A percentile compares a stretch with the other conserved stretches of the same genome.
Conservation (phyloP, 2,888 invertebrate genomes). For the Cylloceria caligata region DNA sequence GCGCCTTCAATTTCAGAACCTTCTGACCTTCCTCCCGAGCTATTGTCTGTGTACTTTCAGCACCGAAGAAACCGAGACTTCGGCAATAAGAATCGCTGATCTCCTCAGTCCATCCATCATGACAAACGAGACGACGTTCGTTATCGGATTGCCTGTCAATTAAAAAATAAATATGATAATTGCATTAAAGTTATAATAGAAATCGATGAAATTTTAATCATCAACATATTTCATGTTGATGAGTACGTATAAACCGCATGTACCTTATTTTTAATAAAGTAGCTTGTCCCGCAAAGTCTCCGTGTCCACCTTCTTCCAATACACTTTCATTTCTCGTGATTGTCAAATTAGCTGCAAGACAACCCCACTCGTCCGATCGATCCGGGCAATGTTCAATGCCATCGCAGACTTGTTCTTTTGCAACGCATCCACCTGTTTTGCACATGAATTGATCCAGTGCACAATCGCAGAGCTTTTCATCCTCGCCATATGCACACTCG, state of each 20-base stretch:
- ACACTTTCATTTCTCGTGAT: slow-evolving; percentile 70
- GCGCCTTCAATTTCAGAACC: slow-evolving; percentile 81
- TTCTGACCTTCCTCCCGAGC: slow-evolving; percentile 84
- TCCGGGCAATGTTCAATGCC: slow-evolving; percentile 88
- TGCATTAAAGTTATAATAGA: neutral
- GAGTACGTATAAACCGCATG: no score
- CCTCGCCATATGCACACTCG: slow-evolving; percentile 87
- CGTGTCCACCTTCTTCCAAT: slow-evolving; percentile 61
- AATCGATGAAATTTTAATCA: neutral
- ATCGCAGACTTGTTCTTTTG: slow-evolving; percentile 86
- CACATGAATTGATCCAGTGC: slow-evolving; percentile 86
- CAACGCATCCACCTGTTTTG: slow-evolving; percentile 87
- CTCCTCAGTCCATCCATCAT: slow-evolving; percentile 86
- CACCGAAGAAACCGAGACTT: slow-evolving; percentile 85
- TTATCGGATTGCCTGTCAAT: slow-evolving; percentile 76
- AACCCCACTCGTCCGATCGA: slow-evolving; percentile 88
- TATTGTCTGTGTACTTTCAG: slow-evolving; percentile 84
- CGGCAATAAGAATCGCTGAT: slow-evolving; percentile 86
- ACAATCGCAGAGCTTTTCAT: slow-evolving; percentile 87
- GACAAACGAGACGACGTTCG: slow-evolving; percentile 85
- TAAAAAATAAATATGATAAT: neutral
- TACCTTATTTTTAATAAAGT: slow-evolving; percentile 76
- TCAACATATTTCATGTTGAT: no score
- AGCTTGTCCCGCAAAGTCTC: slow-evolving; percentile 66
- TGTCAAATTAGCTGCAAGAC: slow-evolving; percentile 79